Evolutionary conservation across 2,888 invertebrate species (phyloP), one percentile per base, ranked within the genome.

Genomic region (Siphlonurus alternatus): DNA sequence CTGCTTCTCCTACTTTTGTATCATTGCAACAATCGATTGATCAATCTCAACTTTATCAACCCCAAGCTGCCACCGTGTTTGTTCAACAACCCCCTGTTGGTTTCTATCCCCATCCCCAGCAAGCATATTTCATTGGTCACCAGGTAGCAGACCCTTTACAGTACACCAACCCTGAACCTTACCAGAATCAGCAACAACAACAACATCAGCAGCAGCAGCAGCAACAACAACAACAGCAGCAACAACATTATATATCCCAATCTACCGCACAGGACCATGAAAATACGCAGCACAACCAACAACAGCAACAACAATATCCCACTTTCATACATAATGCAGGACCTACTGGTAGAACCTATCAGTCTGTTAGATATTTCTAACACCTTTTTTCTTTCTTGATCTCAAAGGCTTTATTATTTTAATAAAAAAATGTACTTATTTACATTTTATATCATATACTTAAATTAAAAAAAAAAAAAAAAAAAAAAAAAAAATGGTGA

Each of bases 211-310:
- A 72, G 18, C 66, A 71, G 15, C 69, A 71, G 23, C 71, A 73
- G 64, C 71, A 71, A 62, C 72, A 71, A 53, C 71, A 71, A 54
- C 73, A 73, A 63, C 71, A 73, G 64, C 71, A 71, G 61, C 72
- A 71, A 53, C 71, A 71, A 54, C 73, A 73, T 63, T 66, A 65
- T 10, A 62, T 65, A 25, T 67, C 69, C 23, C 69, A 69, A 38
- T 63, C 63, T 61, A 51, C 71, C 68, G 25, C 64, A 19, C 69
- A 72, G 61, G 69, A 69, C 53, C 69, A 71, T 54, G 66, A 69
- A 64, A 70, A 72, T 59, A 71, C 73, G 59, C 70, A 70, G 25
- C 68, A 69, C 56, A 66, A 69, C 20, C 70, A 71, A 61, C 72
- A 71, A 62, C 71, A 69, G 61, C 70, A 72, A 23, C 72, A 70